Base-by-base conservation (phyloP, 2,797 vertebrate genomes). In the Loriculus beryllinus region DNA sequence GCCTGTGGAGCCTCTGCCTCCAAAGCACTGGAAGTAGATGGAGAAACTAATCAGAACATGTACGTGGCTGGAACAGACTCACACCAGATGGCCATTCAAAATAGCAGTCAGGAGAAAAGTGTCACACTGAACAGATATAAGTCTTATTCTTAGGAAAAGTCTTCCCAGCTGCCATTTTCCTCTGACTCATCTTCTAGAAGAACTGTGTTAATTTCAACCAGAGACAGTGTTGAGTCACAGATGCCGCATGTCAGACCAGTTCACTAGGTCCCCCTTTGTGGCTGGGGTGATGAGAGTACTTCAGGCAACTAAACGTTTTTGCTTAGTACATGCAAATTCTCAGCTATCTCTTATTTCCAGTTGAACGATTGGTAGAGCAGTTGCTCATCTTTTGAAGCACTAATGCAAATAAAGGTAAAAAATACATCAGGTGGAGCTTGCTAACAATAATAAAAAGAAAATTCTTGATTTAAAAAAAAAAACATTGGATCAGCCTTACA, bases 41-140 rank as follows among this genome's bases (percentile, higher is more conserved):
- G 33, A 88, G 74, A 95, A 97, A 91, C 14, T 76, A 31, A 35
- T 97, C 56, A 67, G 95, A 92, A 92, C 6, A 0, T 68, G 75
- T 96, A 94, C 33, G 77, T 93, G 90, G 67, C 92, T 95, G 92
- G 88, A 96, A 91, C 78, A 92, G 80, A 59, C 69, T 81, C 6
- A 1, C 21, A 47, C 83, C 96, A 97, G 95, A 97, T 96, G 93
- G 96, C 68, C 90, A 92, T 79, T 92, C 62, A 81, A 94, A 96
- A 92, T 92, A 96, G 93, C 91, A 95, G 43, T 94, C 92, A 79
- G 70, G 40, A 91, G 85, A 89, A 95, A 89, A 97, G 72, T 85
- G 82, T 93, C 89, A 82, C 39, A 85, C 26, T 4, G 65, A 94
- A 88, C 84, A 96, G 87, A 95, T 70, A 75, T 52, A 48, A 92